Conservation (phyloP, 2,797 vertebrate genomes). For the Gambelia wislizenii region DNA sequence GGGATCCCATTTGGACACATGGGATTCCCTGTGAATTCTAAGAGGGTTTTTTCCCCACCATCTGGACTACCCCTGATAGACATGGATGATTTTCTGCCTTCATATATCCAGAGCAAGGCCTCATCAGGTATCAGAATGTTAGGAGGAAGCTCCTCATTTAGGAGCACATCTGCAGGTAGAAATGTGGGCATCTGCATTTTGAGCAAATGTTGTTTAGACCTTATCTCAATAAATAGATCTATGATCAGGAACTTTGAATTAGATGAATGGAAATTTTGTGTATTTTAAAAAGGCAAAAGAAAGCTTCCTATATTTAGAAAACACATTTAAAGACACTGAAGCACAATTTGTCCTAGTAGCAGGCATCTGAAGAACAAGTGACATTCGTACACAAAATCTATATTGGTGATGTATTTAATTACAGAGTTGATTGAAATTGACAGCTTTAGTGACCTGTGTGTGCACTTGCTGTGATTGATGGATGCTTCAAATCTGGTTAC, state of each 20-base stretch:
- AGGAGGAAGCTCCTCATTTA: not conserved
- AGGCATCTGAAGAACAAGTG: slow-evolving; percentile 83
- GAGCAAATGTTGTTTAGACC: slow-evolving; percentile 68
- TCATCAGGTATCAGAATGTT: too few species aligned
- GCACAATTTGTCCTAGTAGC: slow-evolving; percentile 77
- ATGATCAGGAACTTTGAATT: slow-evolving; percentile 71
- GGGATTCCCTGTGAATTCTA: too few species aligned
- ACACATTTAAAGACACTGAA: slow-evolving; percentile 73
- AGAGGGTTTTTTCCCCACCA: too few species aligned
- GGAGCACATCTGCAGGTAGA: slow-evolving; percentile 49
- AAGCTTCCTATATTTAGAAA: slow-evolving; percentile 75
- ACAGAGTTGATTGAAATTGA: slow-evolving; percentile 86
- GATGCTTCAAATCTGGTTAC: slow-evolving; percentile 79
- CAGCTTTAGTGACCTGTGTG: slow-evolving; percentile 81
- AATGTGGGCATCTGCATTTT: slow-evolving; percentile 57
- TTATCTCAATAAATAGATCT: slow-evolving; percentile 70
- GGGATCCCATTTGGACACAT: too few species aligned
- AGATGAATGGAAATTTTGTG: slow-evolving; percentile 77
- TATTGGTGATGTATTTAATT: slow-evolving; percentile 88
- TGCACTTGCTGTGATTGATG: slow-evolving; percentile 83
- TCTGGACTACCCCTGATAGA: too few species aligned
- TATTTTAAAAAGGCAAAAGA: slow-evolving; percentile 59
- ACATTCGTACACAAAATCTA: slow-evolving; percentile 85
- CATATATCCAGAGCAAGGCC: too few species aligned
- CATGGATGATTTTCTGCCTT: too few species aligned